Evolutionary conservation across 2,797 vertebrate genomes (phyloP).

Genomic region (Amniataba percoides): DNA sequence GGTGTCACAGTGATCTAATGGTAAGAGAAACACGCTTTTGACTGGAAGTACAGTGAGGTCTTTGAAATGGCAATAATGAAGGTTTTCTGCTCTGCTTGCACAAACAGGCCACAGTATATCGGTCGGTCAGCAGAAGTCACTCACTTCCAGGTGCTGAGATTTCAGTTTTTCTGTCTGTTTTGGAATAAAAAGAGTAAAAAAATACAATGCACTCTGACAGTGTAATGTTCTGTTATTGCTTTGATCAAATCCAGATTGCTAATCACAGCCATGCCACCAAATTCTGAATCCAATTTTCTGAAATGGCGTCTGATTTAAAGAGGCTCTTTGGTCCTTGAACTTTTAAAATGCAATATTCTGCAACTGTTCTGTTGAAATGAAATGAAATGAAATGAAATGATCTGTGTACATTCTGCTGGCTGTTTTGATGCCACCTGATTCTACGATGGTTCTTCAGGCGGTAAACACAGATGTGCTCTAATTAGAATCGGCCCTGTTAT

Average conservation of each 20-base stretch:
- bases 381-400: too few relatives aligned
- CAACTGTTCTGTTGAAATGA: conserved; percentile 7
- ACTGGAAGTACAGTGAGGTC: conserved; percentile 46
- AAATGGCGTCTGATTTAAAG: conserved; percentile 21
- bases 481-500: not conserved
- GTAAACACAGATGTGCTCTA: not conserved
- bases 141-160: conserved; percentile 20
- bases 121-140: conserved; percentile 23
- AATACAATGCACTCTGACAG: not conserved
- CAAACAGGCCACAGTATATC: conserved; percentile 12
- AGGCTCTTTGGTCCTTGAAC: not conserved
- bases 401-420: not conserved
- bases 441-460: not conserved
- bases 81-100: conserved; percentile 13
- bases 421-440: conserved; percentile 8
- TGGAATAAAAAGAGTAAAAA: conserved; percentile 16
- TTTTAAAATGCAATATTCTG: not conserved
- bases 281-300: not conserved
- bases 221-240: not conserved
- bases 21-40: conserved; percentile 29
- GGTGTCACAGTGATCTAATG: conserved; percentile 55
- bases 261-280: not conserved
- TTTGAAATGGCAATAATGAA: conserved; percentile 46
- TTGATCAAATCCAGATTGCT: conserved; percentile 14
- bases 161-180: conserved; percentile 5